A percentile compares a stretch with the other conserved stretches of the same genome.
phyloP scores from a whole-genome alignment of 1,140 invertebrate genomes.

The Pectinophora gossypiella region DNA sequence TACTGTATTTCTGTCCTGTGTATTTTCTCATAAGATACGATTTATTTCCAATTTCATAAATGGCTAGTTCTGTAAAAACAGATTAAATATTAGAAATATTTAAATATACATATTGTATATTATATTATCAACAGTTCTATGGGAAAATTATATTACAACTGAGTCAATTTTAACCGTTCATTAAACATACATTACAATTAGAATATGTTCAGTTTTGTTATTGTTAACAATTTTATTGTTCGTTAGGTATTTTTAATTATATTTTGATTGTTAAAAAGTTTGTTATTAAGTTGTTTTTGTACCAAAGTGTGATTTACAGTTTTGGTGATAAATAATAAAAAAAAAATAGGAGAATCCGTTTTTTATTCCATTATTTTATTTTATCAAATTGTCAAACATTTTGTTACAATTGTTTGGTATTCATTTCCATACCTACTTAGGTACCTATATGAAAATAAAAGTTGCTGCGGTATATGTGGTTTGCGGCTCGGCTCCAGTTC shows the following conservation, averaged over 20 bases:
- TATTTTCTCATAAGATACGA: background rate
- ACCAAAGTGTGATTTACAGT: slow-evolving; percentile 41
- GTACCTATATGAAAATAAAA: no score
- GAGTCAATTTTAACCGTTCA: slow-evolving; percentile 46
- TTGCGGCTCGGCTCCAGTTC: no score
- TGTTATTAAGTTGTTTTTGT: slow-evolving; percentile 35
- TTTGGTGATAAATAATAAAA: slow-evolving; percentile 39
- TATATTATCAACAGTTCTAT: background rate
- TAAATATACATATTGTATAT: background rate
- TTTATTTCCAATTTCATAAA: background rate
- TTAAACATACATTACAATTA: slow-evolving; percentile 19
- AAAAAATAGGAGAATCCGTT: no score
- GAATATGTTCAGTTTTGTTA: slow-evolving; percentile 28
- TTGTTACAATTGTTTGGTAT: no score
- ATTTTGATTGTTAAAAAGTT: slow-evolving; percentile 32
- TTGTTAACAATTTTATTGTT: slow-evolving; percentile 25
- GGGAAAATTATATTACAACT: slow-evolving; percentile 19
- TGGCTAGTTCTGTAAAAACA: background rate
- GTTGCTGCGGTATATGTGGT: no score
- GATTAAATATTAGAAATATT: background rate
- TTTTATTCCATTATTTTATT: no score
- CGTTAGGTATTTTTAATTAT: slow-evolving; percentile 30
- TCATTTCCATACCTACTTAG: no score
- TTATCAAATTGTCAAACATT: no score
- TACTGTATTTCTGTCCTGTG: background rate